These are phyloP conservation scores for Harlomillsia oculata DNA, from an alignment of 1,140 invertebrate species.

Conservation along the genomic window DNA sequence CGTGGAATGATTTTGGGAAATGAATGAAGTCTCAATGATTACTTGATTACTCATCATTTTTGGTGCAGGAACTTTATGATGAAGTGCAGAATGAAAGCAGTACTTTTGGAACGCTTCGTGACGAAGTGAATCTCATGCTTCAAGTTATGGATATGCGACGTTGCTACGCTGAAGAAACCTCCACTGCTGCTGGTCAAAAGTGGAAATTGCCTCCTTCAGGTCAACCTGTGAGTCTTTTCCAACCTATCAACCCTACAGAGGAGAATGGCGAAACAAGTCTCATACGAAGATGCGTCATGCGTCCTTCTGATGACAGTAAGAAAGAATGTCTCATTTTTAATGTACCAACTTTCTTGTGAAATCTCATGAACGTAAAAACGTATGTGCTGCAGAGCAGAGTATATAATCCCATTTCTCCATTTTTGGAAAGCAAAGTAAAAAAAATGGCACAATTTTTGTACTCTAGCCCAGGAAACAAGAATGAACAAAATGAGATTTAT, in stretches of 20 bases:
- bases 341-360: background rate
- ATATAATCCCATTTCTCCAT: too few relatives aligned
- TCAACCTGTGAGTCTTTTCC: conserved; percentile 55
- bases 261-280: conserved; percentile 39
- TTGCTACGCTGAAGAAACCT: conserved; percentile 48
- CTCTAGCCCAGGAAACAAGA: too few relatives aligned
- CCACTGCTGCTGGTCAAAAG: conserved; percentile 50
- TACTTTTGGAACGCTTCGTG: conserved; percentile 45
- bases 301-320: conserved; percentile 59
- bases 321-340: background rate
- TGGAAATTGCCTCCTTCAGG: conserved; percentile 60
- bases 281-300: conserved; percentile 43
- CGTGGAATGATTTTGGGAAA: too few relatives aligned
- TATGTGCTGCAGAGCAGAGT: too few relatives aligned
- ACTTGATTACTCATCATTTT: conserved; percentile 22
- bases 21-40: conserved; percentile 5
- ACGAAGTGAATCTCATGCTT: conserved; percentile 57
- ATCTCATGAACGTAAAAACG: too few relatives aligned
- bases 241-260: conserved; percentile 43
- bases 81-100: conserved; percentile 56
- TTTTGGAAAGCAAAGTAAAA: too few relatives aligned
- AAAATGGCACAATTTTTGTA: too few relatives aligned
- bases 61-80: conserved; percentile 53
- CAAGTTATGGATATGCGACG: conserved; percentile 53
- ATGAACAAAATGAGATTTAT: too few relatives aligned